Percentiles rank a stretch among this genome's conserved stretches.
Conservation (phyloP, 1,140 invertebrate genomes). For the Lepidurus packardi region DNA sequence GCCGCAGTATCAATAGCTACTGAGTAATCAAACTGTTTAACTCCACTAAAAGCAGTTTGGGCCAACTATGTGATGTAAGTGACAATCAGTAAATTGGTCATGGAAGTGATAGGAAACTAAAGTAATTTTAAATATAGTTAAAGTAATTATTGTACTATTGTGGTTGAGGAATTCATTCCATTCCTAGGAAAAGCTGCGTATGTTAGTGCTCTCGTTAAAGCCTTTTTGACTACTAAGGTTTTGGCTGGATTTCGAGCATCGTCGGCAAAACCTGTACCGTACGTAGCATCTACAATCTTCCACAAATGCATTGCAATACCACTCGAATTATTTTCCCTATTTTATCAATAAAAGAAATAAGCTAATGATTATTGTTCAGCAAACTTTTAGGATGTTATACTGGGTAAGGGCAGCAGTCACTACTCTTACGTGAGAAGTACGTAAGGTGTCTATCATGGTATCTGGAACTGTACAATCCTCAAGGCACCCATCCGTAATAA, state of each 20-base stretch:
- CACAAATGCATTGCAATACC: neutral
- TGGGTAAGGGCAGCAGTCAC: neutral
- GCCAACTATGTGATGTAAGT: neutral
- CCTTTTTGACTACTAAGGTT: neutral
- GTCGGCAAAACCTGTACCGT: neutral
- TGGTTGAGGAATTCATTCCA: neutral
- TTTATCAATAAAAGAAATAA: neutral
- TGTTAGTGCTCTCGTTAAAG: neutral
- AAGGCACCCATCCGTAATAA: neutral
- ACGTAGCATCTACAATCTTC: neutral
- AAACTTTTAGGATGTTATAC: neutral
- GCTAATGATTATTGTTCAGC: neutral
- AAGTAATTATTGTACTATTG: neutral
- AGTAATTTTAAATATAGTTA: neutral
- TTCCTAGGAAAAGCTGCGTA: neutral
- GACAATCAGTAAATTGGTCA: neutral
- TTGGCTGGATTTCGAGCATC: neutral
- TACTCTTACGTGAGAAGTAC: neutral
- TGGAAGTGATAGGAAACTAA: neutral
- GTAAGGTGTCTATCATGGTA: neutral
- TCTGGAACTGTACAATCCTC: neutral
- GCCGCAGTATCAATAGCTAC: constrained; percentile 30
- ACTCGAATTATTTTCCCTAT: neutral
- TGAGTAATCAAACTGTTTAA: neutral
- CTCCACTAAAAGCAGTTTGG: neutral